Conservation (phyloP, 2,797 vertebrate genomes). For the Pygocentrus nattereri region DNA sequence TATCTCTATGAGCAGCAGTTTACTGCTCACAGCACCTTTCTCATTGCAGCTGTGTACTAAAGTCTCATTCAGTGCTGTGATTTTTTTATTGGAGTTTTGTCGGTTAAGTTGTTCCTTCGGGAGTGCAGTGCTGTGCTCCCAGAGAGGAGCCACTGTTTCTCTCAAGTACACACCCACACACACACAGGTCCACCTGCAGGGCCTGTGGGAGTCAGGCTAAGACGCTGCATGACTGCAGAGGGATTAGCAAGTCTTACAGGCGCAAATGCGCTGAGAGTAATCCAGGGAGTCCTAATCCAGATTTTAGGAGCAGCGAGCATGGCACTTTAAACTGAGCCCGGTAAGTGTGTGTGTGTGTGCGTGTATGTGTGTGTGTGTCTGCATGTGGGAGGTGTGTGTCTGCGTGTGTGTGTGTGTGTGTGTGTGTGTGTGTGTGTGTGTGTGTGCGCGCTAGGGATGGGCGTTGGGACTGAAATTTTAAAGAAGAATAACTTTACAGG, state of each 20-base stretch:
- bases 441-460: not conserved
- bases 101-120: not conserved
- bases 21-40: not conserved
- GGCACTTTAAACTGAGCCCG: constrained; percentile 39
- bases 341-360: constrained; percentile 34
- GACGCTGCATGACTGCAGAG: constrained; percentile 29
- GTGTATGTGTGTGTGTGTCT: not conserved
- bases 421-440: too few relatives aligned
- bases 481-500: too few relatives aligned
- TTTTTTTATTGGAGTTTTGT: not conserved
- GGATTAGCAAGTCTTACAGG: constrained; percentile 53
- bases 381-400: too few relatives aligned
- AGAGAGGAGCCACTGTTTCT: not conserved
- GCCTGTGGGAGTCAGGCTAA: not conserved
- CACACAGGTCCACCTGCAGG: not conserved
- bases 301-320: constrained; percentile 28
- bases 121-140: not conserved
- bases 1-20: not conserved
- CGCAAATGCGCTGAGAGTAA: constrained; percentile 48
- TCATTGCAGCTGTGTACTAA: not conserved
- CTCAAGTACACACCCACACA: not conserved
- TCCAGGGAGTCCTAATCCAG: constrained; percentile 44
- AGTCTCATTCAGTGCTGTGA: not conserved
- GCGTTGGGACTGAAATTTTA: not conserved
- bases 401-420: too few relatives aligned